phyloP scores from a whole-genome alignment of 2,888 invertebrate genomes.

The Lycaena phlaeas region DNA sequence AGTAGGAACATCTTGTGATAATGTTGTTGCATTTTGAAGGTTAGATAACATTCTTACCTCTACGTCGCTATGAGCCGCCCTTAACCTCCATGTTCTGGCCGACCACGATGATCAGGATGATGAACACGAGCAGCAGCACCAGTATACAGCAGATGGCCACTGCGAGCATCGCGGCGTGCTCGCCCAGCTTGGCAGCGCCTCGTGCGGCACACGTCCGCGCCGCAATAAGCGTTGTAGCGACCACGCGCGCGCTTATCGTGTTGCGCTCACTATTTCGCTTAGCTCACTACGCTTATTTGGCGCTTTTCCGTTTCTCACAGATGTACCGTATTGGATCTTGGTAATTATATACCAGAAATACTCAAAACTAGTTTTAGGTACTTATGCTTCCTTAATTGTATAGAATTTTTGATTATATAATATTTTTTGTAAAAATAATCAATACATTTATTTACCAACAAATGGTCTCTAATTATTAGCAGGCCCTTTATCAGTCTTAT shows the following conservation, averaged over 20 bases:
- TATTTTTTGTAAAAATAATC: too few relatives aligned
- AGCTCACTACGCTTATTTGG: not conserved
- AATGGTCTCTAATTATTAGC: too few relatives aligned
- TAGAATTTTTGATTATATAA: too few relatives aligned
- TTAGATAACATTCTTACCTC: constrained; percentile 38
- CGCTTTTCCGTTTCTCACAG: not conserved
- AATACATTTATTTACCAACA: too few relatives aligned
- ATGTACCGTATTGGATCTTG: not conserved
- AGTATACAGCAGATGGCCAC: constrained; percentile 89
- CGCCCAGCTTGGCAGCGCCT: constrained; percentile 64
- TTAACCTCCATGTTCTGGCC: constrained; percentile 82
- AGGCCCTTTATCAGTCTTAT: constrained; percentile 14
- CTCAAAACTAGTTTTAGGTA: too few relatives aligned
- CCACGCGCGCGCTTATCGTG: constrained; percentile 44
- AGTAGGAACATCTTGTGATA: too few relatives aligned
- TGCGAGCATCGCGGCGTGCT: constrained; percentile 81
- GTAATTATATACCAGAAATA: too few relatives aligned
- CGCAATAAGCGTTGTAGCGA: constrained; percentile 42
- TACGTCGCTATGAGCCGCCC: constrained; percentile 66
- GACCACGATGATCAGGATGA: constrained; percentile 85
- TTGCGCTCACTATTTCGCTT: constrained; percentile 2
- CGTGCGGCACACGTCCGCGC: constrained; percentile 46
- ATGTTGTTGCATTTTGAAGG: too few relatives aligned
- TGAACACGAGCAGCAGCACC: constrained; percentile 85
- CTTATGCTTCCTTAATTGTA: too few relatives aligned